Percentiles rank a stretch among this genome's conserved stretches.
Conservation (phyloP, 2,888 invertebrate genomes). For the Diplolepis rosae region DNA sequence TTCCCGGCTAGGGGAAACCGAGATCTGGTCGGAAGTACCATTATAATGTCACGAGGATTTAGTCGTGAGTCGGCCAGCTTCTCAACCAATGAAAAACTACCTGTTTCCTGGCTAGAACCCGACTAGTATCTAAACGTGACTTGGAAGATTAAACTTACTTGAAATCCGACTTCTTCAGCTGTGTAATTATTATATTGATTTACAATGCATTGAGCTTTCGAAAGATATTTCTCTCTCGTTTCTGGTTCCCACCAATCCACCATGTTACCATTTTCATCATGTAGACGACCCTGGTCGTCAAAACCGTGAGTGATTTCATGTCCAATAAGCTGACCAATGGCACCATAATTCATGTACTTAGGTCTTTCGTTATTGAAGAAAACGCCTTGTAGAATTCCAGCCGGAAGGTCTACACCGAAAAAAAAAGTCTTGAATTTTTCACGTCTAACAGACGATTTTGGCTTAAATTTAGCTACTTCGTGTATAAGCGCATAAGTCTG, state of each 20-base stretch:
- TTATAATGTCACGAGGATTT: no score
- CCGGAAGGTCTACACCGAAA: constrained; percentile 73
- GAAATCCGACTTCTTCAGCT: constrained; percentile 93
- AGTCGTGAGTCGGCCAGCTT: no score
- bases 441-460: no score
- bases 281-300: constrained; percentile 91
- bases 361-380: constrained; percentile 93
- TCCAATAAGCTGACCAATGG: constrained; percentile 92
- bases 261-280: constrained; percentile 92
- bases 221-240: constrained; percentile 88
- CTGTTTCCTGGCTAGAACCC: no score
- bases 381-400: constrained; percentile 93
- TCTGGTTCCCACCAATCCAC: constrained; percentile 93
- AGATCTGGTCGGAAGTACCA: no score
- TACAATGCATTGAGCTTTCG: constrained; percentile 92
- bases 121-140: no score
- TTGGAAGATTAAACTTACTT: no score
- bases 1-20: no score
- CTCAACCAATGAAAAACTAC: no score
- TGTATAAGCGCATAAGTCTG: no score
- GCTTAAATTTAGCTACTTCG: no score
- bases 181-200: constrained; percentile 94
- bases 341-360: constrained; percentile 92
- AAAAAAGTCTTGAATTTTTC: neutral
- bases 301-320: constrained; percentile 95